These are phyloP conservation scores for Hylaeus anthracinus DNA, from an alignment of 1,140 invertebrate species.

Conservation along the genomic window DNA sequence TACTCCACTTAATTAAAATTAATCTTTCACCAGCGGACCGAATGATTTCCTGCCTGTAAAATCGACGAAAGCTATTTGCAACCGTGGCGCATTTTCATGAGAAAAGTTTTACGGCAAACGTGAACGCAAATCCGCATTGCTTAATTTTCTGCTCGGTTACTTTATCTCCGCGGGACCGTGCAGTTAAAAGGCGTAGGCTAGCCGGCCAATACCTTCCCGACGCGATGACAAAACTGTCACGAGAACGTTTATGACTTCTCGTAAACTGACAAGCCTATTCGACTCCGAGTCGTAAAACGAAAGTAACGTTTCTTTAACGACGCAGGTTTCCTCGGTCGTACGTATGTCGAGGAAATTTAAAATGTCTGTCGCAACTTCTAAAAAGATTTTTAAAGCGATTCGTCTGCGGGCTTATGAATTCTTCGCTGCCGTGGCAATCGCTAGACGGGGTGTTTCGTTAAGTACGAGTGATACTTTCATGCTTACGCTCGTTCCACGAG, in stretches of 20 bases:
- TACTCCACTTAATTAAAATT: too few species aligned
- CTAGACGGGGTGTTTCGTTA: background rate
- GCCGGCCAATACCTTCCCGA: background rate
- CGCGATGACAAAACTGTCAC: background rate
- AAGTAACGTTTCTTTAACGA: constrained; percentile 13
- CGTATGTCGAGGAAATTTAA: background rate
- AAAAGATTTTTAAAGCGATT: background rate
- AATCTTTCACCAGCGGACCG: too few species aligned
- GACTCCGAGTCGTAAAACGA: background rate
- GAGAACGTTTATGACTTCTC: background rate
- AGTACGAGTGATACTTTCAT: background rate
- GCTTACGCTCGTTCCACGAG: too few species aligned
- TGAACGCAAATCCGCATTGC: background rate
- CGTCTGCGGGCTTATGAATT: background rate
- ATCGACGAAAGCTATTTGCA: too few species aligned
- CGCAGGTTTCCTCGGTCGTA: background rate
- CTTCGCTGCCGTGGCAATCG: background rate
- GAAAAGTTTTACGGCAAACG: background rate
- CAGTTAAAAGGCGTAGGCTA: background rate
- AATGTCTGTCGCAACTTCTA: background rate
- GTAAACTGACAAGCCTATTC: background rate
- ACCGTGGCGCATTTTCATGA: background rate
- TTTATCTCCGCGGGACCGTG: background rate
- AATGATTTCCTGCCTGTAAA: too few species aligned
- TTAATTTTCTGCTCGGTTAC: background rate